phyloP scores from a whole-genome alignment of 2,888 invertebrate genomes.

The Volucella inflata region DNA sequence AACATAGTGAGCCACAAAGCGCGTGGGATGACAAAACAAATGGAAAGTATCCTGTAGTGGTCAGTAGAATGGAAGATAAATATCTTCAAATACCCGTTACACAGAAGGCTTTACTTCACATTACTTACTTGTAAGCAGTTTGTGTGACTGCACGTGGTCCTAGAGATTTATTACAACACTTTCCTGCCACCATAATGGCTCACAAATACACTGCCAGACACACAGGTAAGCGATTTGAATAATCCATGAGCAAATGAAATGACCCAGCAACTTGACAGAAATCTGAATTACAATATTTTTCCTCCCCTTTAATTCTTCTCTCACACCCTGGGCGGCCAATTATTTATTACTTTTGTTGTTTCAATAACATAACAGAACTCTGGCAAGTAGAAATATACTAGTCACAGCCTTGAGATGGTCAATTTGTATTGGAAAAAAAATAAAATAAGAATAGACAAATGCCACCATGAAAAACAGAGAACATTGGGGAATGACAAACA shows the following conservation, averaged over 20 bases:
- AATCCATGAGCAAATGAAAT: slow-evolving; percentile 37
- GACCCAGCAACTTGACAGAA: slow-evolving; percentile 40
- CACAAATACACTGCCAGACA: neutral
- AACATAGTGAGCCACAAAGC: no score
- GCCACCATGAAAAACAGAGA: slow-evolving; percentile 9
- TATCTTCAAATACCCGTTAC: slow-evolving; percentile 23
- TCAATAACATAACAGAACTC: no score
- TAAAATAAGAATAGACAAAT: neutral
- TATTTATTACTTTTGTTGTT: slow-evolving; percentile 37
- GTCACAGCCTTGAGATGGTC: neutral
- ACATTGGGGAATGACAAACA: slow-evolving; percentile 8
- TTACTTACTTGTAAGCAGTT: slow-evolving; percentile 1
- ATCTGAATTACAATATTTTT: slow-evolving; percentile 24
- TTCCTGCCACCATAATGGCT: slow-evolving; percentile 2
- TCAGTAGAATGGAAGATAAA: slow-evolving; percentile 20
- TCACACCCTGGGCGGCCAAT: neutral
- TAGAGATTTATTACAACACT: slow-evolving; percentile 29
- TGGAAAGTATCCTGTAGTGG: slow-evolving; percentile 18
- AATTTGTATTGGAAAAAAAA: slow-evolving; percentile 27
- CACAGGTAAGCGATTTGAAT: slow-evolving; percentile 35
- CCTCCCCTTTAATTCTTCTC: slow-evolving; percentile 2
- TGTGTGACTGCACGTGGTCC: slow-evolving; percentile 30
- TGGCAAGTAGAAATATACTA: slow-evolving; percentile 14
- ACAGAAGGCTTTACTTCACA: slow-evolving; percentile 6
- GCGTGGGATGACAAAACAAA: slow-evolving; percentile 3